Conservation (phyloP, 2,888 invertebrate genomes). For the Drosophila silvestris region DNA sequence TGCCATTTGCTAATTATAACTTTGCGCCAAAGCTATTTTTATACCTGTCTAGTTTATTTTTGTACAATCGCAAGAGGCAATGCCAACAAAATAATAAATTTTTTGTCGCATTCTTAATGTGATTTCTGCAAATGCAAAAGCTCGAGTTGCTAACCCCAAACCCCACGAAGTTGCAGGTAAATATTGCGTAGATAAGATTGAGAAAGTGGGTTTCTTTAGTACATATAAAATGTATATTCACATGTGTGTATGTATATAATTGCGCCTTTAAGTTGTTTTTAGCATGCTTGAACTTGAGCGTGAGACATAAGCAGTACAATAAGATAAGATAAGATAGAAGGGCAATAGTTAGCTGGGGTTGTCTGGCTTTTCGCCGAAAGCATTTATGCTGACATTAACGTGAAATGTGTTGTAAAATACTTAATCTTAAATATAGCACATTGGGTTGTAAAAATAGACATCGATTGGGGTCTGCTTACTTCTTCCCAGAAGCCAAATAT, state of each 20-base stretch:
- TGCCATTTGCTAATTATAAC: slow-evolving; percentile 29
- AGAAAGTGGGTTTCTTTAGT: slow-evolving; percentile 46
- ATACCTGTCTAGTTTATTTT: slow-evolving; percentile 41
- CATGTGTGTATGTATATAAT: neutral
- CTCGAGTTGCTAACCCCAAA: slow-evolving; percentile 35
- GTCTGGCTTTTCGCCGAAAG: slow-evolving; percentile 30
- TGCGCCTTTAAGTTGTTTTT: slow-evolving; percentile 31
- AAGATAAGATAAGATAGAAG: slow-evolving; percentile 42
- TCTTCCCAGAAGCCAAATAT: slow-evolving; percentile 14
- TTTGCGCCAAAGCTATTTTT: slow-evolving; percentile 55
- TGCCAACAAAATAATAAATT: slow-evolving; percentile 6
- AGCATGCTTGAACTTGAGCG: slow-evolving; percentile 39
- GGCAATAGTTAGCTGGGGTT: slow-evolving; percentile 1
- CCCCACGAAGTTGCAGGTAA: neutral
- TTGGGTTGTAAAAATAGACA: slow-evolving; percentile 42
- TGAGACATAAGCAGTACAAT: slow-evolving; percentile 21
- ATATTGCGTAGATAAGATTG: slow-evolving; percentile 31
- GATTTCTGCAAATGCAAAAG: slow-evolving; percentile 14
- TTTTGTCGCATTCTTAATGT: slow-evolving; percentile 13
- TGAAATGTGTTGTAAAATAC: slow-evolving; percentile 23
- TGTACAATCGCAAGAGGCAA: slow-evolving; percentile 1
- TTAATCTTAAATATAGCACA: slow-evolving; percentile 11
- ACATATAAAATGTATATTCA: neutral
- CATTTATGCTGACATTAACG: slow-evolving; percentile 31
- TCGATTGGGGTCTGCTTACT: neutral